phyloP scores from a whole-genome alignment of 2,113 vertebrate genomes.

The Elaphurus davidianus region DNA sequence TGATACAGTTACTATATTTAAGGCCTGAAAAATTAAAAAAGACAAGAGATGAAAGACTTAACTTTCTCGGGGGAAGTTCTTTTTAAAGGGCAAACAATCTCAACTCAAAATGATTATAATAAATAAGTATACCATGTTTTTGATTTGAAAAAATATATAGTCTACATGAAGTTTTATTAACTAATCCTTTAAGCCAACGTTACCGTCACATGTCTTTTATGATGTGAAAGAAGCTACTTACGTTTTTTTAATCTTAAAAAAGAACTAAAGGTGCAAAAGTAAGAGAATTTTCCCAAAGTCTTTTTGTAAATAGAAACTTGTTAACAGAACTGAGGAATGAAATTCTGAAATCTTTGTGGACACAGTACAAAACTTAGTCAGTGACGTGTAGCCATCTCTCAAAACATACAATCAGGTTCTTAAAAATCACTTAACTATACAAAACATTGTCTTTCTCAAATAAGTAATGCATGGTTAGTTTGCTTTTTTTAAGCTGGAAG shows the following conservation, averaged over 20 bases:
- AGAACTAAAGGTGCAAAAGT: background rate
- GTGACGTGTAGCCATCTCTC: background rate
- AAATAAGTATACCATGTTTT: conserved; percentile 29
- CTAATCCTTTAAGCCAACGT: conserved; percentile 44
- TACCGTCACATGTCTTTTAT: conserved; percentile 23
- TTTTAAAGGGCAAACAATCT: conserved; percentile 40
- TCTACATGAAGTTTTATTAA: conserved; percentile 15
- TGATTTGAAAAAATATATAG: conserved; percentile 34
- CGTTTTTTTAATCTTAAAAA: conserved; percentile 25
- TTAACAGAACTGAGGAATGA: background rate
- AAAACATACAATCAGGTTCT: background rate
- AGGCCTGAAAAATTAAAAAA: conserved; percentile 43
- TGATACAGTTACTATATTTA: conserved; percentile 21
- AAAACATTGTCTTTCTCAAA: background rate
- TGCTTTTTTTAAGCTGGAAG: background rate
- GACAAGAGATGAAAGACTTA: conserved; percentile 50
- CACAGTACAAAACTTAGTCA: background rate
- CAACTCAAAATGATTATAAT: conserved; percentile 54
- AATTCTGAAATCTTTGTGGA: background rate
- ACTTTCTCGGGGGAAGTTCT: conserved; percentile 33
- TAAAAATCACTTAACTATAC: background rate
- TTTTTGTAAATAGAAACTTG: background rate
- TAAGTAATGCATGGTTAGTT: background rate
- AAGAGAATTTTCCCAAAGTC: background rate
- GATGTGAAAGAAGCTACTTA: background rate